A percentile compares a stretch with the other conserved stretches of the same genome.
Evolutionary conservation across 2,797 vertebrate genomes (phyloP).

Genomic region (Adelosebastes latens): DNA sequence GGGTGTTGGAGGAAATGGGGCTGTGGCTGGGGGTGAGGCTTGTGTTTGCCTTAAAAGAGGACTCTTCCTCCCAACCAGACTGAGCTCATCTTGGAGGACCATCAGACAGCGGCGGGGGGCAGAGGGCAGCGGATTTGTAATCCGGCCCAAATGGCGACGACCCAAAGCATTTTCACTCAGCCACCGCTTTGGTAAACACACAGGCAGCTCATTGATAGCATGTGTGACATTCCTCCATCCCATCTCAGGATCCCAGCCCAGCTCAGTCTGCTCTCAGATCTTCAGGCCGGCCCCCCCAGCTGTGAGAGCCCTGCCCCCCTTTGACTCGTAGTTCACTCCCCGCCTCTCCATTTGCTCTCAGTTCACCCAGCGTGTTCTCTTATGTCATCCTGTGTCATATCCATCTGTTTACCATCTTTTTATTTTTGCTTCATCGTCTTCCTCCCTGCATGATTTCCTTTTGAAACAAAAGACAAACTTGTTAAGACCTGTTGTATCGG

Average conservation of each 20-base stretch:
- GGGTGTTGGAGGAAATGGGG: constrained; percentile 72
- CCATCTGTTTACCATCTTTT: constrained; percentile 15
- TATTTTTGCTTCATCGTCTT: neutral
- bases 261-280: constrained; percentile 51
- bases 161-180: constrained; percentile 63
- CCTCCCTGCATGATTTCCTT: constrained; percentile 2
- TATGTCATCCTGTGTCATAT: neutral
- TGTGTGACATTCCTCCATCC: constrained; percentile 81
- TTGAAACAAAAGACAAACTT: neutral
- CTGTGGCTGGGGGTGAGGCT: constrained; percentile 55
- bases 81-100: constrained; percentile 45
- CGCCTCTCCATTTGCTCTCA: constrained; percentile 31
- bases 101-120: constrained; percentile 30
- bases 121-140: constrained; percentile 39
- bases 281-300: constrained; percentile 37
- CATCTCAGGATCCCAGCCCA: constrained; percentile 64
- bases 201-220: constrained; percentile 76
- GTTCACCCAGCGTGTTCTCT: constrained; percentile 11
- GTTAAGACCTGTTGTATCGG: neutral
- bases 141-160: constrained; percentile 59
- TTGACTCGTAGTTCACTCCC: constrained; percentile 5
- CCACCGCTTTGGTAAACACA: constrained; percentile 74
- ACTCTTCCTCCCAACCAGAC: constrained; percentile 57
- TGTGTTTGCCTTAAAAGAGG: constrained; percentile 53
- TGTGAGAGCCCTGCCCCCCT: constrained; percentile 29